These are phyloP conservation scores for Madoqua kirkii DNA, from an alignment of 2,113 vertebrate species.

Conservation along the genomic window DNA sequence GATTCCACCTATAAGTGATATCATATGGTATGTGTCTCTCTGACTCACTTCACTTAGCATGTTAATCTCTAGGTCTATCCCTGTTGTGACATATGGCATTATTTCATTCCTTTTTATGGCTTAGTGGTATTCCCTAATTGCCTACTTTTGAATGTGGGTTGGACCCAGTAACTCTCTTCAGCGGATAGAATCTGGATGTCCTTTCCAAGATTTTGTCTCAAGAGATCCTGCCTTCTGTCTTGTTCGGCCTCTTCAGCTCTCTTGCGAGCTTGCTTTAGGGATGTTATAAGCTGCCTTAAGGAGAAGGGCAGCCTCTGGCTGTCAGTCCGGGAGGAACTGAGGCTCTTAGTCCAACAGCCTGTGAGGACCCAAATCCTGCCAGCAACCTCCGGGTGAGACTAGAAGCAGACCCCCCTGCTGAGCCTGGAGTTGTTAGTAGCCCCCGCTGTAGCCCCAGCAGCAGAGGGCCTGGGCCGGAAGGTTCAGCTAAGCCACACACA, in stretches of 20 bases:
- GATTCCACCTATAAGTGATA: background rate
- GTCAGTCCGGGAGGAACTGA: background rate
- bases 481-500: background rate
- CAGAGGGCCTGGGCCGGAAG: background rate
- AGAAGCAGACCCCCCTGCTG: background rate
- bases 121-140: background rate
- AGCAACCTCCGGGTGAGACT: background rate
- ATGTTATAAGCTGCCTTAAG: too few relatives aligned
- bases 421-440: background rate
- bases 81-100: background rate
- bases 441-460: background rate
- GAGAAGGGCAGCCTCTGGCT: background rate
- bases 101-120: background rate
- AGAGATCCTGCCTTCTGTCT: background rate
- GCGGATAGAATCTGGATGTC: background rate
- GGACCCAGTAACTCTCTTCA: background rate
- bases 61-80: background rate
- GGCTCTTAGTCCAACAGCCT: background rate
- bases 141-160: background rate
- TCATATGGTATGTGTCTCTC: background rate
- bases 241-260: background rate
- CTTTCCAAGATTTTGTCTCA: background rate
- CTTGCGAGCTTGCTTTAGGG: rapidly evolving
- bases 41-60: background rate
- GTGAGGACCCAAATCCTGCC: background rate